Evolutionary conservation across 2,797 vertebrate species (phyloP).

Genomic region (Pseudochirops cupreus): DNA sequence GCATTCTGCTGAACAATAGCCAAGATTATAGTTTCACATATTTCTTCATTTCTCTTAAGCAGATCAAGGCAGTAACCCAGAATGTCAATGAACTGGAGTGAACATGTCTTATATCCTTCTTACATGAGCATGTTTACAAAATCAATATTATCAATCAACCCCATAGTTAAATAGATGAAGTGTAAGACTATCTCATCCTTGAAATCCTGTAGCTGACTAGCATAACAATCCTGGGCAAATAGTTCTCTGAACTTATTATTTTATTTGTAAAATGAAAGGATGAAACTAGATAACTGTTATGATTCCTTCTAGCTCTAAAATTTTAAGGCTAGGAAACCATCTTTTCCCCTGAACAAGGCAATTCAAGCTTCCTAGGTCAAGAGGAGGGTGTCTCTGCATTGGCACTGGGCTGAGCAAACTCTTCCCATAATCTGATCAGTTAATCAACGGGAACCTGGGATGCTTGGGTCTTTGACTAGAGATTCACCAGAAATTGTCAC

Average conservation of each 20-base stretch:
- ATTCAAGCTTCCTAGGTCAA: constrained; percentile 25
- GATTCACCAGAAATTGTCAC: constrained; percentile 32
- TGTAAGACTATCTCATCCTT: not conserved
- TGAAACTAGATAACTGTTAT: not conserved
- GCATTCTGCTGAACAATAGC: not conserved
- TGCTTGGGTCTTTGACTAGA: constrained; percentile 4
- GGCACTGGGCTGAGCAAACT: not conserved
- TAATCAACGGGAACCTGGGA: not conserved
- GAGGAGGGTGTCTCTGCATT: not conserved
- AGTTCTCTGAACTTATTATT: not conserved
- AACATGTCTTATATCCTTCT: not conserved
- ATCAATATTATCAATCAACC: not conserved
- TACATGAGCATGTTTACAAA: not conserved
- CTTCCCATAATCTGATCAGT: constrained; percentile 6
- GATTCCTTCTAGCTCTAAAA: not conserved
- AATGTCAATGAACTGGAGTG: not conserved
- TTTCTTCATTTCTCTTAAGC: not conserved
- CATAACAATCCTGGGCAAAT: not conserved
- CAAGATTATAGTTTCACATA: not conserved
- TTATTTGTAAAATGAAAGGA: not conserved
- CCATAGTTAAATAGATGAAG: not conserved
- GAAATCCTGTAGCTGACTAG: not conserved
- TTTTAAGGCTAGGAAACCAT: not conserved
- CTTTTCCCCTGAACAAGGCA: not conserved
- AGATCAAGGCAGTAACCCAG: not conserved